Base-by-base conservation (phyloP, 2,888 invertebrate species). In the Archips xylosteana region DNA sequence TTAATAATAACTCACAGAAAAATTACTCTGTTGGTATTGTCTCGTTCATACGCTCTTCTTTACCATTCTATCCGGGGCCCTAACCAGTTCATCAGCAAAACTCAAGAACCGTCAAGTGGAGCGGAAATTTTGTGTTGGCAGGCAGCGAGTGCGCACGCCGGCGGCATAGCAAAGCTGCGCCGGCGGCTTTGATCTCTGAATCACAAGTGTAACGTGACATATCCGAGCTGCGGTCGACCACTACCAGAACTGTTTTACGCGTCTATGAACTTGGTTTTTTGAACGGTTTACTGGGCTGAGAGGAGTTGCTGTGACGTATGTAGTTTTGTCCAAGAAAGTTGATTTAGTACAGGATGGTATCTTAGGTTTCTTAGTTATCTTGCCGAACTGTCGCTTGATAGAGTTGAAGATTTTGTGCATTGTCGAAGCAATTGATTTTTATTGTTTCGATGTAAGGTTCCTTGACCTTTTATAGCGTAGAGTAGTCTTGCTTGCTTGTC, bases 141-240 rank as follows among this genome's bases (percentile, higher is more conserved):
- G 81, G 80, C 79, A 81, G 80, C 77, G 78, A 81, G 84, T 85
- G 83, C 83, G 81, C 82, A 85, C 85, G 86, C 84, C 78, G 84
- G 81, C 85, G 85, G 87, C 86, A 83, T 85, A 81, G 86, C 82
- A 84, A 84, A 85, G 87, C 77, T 65, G 72, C 66, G 62, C 67
- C 57, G 73, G 73, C 90, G 90, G 80, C 82, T 91, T 91, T 91
- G 89, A 91, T 89, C 86, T 82, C 77, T 80, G 84, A 78, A 85
- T 86, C 85, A 83, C 87, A 86, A 87, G 86, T 88, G 87, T 87
- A 87, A 82, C 91, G 90, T 92, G 92, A 89, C 91, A 90, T 91
- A 91, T 87, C 86, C 85, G 85, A 82, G 82, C 75, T 84, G 87
- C 81, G 87, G 87, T 83, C 65, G 85, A 84, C 82, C 77, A 67